Conservation (phyloP, 2,797 vertebrate species). For the Falco concolor region DNA sequence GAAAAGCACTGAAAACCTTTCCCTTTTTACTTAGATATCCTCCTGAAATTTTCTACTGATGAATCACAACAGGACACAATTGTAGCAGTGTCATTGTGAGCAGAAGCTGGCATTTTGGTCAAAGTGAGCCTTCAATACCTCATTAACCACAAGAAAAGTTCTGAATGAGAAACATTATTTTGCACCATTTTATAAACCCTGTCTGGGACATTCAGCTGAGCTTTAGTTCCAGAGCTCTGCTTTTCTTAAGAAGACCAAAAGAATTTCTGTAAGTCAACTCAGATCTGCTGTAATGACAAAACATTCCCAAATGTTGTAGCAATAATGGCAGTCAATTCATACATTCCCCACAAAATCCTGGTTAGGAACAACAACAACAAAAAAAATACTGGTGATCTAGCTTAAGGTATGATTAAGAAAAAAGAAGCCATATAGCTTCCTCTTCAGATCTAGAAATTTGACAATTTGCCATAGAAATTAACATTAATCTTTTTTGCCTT, state of each 20-base stretch:
- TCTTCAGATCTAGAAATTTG: neutral
- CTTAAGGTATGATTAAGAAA: neutral
- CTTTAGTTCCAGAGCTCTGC: neutral
- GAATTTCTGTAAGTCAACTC: neutral
- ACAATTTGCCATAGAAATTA: neutral
- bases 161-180: neutral
- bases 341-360: neutral
- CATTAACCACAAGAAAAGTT: neutral
- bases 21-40: neutral
- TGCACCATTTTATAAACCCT: neutral
- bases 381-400: neutral
- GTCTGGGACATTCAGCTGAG: neutral
- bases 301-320: neutral
- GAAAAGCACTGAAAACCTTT: neutral
- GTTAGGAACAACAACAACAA: neutral
- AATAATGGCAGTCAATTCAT: neutral
- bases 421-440: neutral
- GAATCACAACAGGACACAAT: neutral
- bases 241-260: neutral
- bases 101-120: neutral
- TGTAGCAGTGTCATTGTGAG: neutral
- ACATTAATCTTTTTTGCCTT: neutral
- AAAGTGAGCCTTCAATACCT: neutral
- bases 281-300: neutral
- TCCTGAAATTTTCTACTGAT: neutral